These are phyloP conservation scores for Sebastes reedi DNA, from an alignment of 2,797 vertebrate genomes.

Conservation along the genomic window DNA sequence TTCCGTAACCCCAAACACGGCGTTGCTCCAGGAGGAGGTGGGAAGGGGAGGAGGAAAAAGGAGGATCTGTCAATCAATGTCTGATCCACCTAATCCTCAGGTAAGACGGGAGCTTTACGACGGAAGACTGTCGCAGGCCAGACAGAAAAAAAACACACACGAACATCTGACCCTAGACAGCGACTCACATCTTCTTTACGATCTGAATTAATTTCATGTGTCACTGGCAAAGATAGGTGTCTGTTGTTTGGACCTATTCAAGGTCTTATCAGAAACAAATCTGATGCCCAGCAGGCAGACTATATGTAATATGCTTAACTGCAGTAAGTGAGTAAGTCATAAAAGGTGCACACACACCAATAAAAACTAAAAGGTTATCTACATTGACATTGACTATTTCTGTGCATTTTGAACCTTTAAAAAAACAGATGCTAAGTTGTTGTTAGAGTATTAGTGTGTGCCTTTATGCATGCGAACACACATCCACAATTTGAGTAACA, in stretches of 20 bases:
- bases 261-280: constrained; percentile 12
- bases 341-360: background rate
- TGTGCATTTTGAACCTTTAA: background rate
- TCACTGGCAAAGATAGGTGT: background rate
- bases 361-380: background rate
- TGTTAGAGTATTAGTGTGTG: background rate
- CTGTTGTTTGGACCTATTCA: background rate
- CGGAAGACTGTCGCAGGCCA: constrained; percentile 65
- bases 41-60: constrained; percentile 24
- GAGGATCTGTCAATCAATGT: constrained; percentile 75
- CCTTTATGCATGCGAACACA: background rate
- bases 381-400: background rate
- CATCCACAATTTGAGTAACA: constrained; percentile 1
- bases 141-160: constrained; percentile 34
- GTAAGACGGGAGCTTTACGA: constrained; percentile 79
- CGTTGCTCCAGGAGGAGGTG: constrained; percentile 18
- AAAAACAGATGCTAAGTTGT: background rate
- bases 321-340: background rate
- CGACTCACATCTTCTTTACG: constrained; percentile 33
- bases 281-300: background rate
- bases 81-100: constrained; percentile 82
- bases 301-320: background rate
- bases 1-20: constrained; percentile 67
- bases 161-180: constrained; percentile 51
- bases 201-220: constrained; percentile 41